Evolutionary conservation across 1,140 invertebrate genomes (phyloP), one percentile per base, ranked within the genome.

Genomic region (Ctenoplectra terminalis): DNA sequence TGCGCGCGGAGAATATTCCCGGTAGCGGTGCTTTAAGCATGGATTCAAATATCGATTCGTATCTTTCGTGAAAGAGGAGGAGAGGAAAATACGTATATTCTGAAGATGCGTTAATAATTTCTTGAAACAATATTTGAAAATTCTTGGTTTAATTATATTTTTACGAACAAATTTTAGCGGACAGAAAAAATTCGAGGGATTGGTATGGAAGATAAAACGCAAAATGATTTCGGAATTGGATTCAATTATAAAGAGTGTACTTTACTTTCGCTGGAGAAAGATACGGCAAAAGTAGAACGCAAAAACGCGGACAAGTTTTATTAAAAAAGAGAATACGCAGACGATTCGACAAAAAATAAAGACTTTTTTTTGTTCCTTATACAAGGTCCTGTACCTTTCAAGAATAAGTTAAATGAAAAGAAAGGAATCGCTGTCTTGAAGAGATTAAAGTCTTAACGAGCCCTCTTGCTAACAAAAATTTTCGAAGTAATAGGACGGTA

Each of bases 391-490:
- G 64, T 46, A 40, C 2, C 64, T 20, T 29, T 29, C 67, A 15
- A 52, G 48, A 52, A 70, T 6, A 50, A 70, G 67, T 52, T 52
- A 34, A 70, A 70, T 70, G 29, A 11, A 34, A 70, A 70, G 31
- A 70, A 67, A 37, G 26, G 67, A 15, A 52, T 70, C 48, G 46
- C 17, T n/a, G 48, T 17, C 23, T 34, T 34, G 67, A n/a, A 52
- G 31, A 52, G 46, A 34, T 70, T 70, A 52, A 70, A 70, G 67
- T 6, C 40, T 52, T 70, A 70, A 70, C 48, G 48, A 70, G 67
- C 67, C n/a, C 29, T 70, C 46, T 31, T 17, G 48, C 43, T 11
- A 4, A 15, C 34, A 17, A 71, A 71, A 52, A 48, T 71, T 71
- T 71, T 54, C 67, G 23, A 52, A 37, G 34, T 43, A 70, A 43